A percentile compares a stretch with the other conserved stretches of the same genome.
These are phyloP conservation scores for Mandrillus leucophaeus DNA, from an alignment of 2,113 vertebrate genomes.

Conservation along the genomic window DNA sequence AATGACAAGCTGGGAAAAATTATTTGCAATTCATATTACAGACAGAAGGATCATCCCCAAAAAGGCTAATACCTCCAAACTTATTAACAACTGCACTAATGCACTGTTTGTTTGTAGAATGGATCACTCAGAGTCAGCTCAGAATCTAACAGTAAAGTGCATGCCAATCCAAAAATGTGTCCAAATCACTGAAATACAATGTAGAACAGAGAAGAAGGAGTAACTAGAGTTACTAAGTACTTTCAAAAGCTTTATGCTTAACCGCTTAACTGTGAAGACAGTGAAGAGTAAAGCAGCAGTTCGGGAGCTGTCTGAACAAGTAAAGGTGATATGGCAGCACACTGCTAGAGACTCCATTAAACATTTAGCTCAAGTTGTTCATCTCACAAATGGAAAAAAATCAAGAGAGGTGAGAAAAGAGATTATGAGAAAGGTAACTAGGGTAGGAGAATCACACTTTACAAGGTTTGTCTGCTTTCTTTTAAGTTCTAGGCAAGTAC, in stretches of 20 bases:
- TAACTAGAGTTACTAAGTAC: background rate
- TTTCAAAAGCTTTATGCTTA: background rate
- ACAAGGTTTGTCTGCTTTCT: background rate
- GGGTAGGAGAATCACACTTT: background rate
- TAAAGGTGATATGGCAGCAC: background rate
- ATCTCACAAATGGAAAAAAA: background rate
- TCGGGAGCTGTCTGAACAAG: background rate
- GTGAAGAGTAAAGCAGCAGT: background rate
- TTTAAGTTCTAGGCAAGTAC: background rate
- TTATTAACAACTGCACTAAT: background rate
- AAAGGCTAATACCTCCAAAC: background rate
- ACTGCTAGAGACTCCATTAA: background rate
- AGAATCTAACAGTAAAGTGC: background rate
- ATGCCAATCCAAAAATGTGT: background rate
- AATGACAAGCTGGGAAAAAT: background rate
- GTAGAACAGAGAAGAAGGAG: background rate
- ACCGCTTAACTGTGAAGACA: background rate
- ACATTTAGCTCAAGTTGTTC: background rate
- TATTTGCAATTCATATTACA: background rate
- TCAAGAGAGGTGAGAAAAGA: background rate
- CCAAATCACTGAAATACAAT: background rate
- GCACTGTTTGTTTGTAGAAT: background rate
- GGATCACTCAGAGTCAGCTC: background rate
- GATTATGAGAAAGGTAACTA: background rate
- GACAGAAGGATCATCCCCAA: background rate